These are phyloP conservation scores for Notarius quadriscutis DNA, from an alignment of 2,113 vertebrate genomes.

Conservation along the genomic window DNA sequence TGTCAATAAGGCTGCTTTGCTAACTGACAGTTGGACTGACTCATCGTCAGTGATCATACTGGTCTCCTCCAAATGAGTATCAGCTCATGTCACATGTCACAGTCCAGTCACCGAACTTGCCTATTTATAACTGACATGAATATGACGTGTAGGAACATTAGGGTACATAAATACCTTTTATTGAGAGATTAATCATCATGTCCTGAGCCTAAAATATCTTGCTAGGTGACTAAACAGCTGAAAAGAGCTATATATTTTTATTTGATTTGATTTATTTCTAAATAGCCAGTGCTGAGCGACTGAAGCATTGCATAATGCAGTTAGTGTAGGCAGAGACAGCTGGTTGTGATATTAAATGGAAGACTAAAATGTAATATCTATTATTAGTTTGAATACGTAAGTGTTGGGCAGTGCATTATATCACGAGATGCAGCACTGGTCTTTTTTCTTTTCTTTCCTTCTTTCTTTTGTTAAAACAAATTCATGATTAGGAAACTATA, in stretches of 20 bases:
- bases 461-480: not conserved
- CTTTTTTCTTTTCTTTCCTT: not conserved
- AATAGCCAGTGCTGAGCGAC: not conserved
- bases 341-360: not conserved
- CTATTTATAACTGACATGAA: not conserved
- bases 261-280: not conserved
- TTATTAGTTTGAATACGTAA: not conserved
- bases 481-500: not conserved
- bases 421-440: not conserved
- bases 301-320: not conserved
- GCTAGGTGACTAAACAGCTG: not conserved
- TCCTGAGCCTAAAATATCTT: not conserved
- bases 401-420: not conserved
- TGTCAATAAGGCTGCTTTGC: not conserved
- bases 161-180: not conserved
- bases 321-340: not conserved
- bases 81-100: not conserved
- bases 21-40: constrained; percentile 14
- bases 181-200: not conserved
- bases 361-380: not conserved
- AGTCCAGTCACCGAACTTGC: not conserved
- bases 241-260: not conserved
- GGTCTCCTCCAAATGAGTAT: not conserved
- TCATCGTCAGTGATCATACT: not conserved
- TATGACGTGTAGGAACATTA: not conserved